Base-by-base conservation (phyloP, 1,140 invertebrate species). In the Ylistrum balloti region DNA sequence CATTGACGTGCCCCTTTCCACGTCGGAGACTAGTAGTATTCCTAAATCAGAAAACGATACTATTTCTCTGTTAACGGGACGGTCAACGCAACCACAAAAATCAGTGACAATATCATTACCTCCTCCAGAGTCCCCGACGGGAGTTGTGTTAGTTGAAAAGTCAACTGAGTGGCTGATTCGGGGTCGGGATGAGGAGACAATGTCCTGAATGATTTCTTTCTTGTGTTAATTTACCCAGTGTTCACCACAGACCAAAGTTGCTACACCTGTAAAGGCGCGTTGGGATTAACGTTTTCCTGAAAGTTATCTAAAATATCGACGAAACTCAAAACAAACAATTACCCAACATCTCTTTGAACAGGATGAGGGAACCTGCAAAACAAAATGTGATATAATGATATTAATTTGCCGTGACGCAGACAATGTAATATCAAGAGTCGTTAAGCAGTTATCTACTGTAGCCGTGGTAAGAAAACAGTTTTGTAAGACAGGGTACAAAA, bases 1-100 rank as follows among this genome's bases (percentile, higher is more conserved):
- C 90, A 95, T 95, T 87, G 94, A 95, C 88, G 95, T 95, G 13
- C 95, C 95, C 0, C 89, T 95, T 45, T 93, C 92, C 89, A 93
- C 92, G 85, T 94, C 94, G 86, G 95, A 95, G 87, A 95, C 93
- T 88, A 95, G 94, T 91, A 95, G 94, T 89, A 88, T 87, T 74
- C 92, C 92, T 17, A 92, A 90, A 90, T 92, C 91, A 28, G 92
- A 93, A 87, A 33, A 89, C 28, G 88, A 89, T 32, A 41, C 38
- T 48, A 33, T 89, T 38, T 89, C 88, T 33, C 88, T 89, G 33
- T 86, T 89, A 38, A 86, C 88, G 13, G 86, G 86, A 48, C 86
- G 56, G 86, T 45, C 86, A 33, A 28, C 88, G 33, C 85, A 89
- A 34, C 33, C 88, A 28, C 17, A 33, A 33, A 89, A 89, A 48